Conservation (phyloP, 2,888 invertebrate genomes). For the Tenthredo livida region DNA sequence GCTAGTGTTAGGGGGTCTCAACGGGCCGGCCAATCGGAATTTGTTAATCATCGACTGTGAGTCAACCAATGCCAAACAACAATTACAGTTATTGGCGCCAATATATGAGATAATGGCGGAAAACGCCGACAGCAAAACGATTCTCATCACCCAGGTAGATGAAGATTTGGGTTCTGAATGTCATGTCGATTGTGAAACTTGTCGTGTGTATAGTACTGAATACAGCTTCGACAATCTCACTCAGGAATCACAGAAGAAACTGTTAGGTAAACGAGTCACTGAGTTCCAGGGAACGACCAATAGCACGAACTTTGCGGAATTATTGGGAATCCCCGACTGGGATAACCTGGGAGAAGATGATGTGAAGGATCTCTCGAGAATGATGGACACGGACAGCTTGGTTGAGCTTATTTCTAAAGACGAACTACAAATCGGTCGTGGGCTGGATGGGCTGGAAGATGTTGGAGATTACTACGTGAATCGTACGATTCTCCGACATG, state of each 20-base stretch:
- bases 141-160: background rate
- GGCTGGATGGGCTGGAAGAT: background rate
- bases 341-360: background rate
- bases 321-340: background rate
- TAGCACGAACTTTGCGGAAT: background rate
- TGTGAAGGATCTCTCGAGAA: background rate
- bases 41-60: background rate
- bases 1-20: background rate
- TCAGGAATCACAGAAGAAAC: background rate
- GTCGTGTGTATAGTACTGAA: background rate
- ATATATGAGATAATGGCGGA: background rate
- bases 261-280: background rate
- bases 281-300: background rate
- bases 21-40: background rate
- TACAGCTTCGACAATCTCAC: background rate
- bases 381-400: background rate
- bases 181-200: background rate
- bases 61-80: background rate
- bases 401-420: background rate
- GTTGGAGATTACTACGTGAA: background rate
- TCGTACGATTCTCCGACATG: background rate
- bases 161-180: background rate
- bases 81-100: background rate
- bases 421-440: background rate
- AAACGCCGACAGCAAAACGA: background rate